These are phyloP conservation scores for Saccostrea echinata DNA, from an alignment of 1,140 invertebrate species.

Conservation along the genomic window DNA sequence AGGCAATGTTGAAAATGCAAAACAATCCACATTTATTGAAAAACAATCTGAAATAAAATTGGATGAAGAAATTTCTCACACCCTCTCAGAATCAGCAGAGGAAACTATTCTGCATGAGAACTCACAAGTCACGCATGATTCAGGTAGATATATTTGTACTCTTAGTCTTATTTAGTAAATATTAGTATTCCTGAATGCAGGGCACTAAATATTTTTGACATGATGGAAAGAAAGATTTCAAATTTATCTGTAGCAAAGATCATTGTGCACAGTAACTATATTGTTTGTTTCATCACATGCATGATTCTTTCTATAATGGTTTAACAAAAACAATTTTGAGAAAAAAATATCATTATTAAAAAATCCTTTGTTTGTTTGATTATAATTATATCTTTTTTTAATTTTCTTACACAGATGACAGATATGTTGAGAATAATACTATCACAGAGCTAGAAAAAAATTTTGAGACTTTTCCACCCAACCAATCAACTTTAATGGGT, in stretches of 20 bases:
- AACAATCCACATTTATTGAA: no score
- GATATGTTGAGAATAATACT: not conserved
- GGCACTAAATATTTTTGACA: not conserved
- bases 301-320: not conserved
- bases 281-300: not conserved
- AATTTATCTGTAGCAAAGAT: not conserved
- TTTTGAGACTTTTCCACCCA: not conserved
- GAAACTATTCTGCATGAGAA: slow-evolving; percentile 25
- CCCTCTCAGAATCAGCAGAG: not conserved
- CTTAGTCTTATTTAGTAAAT: not conserved
- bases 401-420: not conserved
- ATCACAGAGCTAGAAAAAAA: not conserved
- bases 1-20: no score
- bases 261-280: not conserved
- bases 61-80: not conserved
- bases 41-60: no score
- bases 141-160: slow-evolving; percentile 40
- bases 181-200: not conserved
- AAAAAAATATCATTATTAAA: not conserved
- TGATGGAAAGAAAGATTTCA: not conserved
- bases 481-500: not conserved
- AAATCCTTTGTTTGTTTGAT: not conserved
- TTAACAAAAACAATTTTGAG: not conserved
- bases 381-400: not conserved
- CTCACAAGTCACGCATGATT: slow-evolving; percentile 31